Base-by-base conservation (phyloP, 2,113 vertebrate species). In the Bubalus kerabau region DNA sequence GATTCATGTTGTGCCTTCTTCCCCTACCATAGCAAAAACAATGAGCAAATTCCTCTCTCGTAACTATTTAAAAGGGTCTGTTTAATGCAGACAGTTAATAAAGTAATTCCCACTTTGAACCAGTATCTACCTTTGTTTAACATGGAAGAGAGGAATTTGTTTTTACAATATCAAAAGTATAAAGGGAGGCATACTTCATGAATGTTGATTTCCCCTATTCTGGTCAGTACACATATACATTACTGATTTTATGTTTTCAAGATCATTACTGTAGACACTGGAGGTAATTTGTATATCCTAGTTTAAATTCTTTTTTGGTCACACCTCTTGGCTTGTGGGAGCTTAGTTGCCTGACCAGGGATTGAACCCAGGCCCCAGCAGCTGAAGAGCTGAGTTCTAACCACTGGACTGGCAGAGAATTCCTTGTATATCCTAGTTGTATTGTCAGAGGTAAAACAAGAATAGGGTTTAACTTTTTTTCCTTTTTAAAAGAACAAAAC, bases 1-100 rank as follows among this genome's bases (percentile, higher is more conserved):
- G 93, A 96, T 81, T 90, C 52, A 59, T 50, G 43, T 93, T 54
- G 40, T 97, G 57, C 13, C 81, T 96, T 95, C 46, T 96, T 94
- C 57, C 88, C 54, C 67, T 91, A 16, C 24, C 24, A 11, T 57
- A 85, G 62, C 23, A 57, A 81, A n/a, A 74, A 57, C 30, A 67
- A 17, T 30, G 19, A 28, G 71, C 62, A 96, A 15, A 87, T 96
- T 67, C 12, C 17, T 56, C 57, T 91, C 50, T 21, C 26, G 59
- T 88, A 88, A 30, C 46, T 83, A 16, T 82, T 71, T 46, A 4
- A 14, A 81, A 57, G 48, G 32, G 19, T 76, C 36, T 54, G 8
- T 43, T 30, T 88, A 32, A 74, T 74, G 46, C 60, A 36, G 82
- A 67, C 57, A 52, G 59, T 92, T 90, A 84, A 80, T 89, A 71